Percentiles rank a stretch among this genome's conserved stretches.
Evolutionary conservation across 1,140 invertebrate genomes (phyloP).

Genomic region (Mactra quadrangularis): DNA sequence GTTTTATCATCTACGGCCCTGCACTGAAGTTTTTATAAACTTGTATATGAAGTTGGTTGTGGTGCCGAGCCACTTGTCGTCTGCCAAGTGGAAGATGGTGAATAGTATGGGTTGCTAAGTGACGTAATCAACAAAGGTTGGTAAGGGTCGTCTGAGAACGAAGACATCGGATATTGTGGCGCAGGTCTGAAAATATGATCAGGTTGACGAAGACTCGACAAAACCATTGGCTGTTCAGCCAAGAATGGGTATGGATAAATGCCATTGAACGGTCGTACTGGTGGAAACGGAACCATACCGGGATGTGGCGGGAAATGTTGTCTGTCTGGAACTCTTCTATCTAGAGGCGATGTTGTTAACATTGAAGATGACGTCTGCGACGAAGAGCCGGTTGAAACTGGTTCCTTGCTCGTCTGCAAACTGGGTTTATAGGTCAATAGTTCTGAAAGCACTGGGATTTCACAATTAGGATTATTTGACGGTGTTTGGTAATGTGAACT

Average conservation of each 20-base stretch:
- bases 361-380: not conserved
- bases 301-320: not conserved
- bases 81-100: conserved; percentile 30
- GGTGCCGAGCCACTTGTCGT: not conserved
- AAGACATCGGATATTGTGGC: conserved; percentile 52
- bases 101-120: conserved; percentile 75
- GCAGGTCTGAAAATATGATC: conserved; percentile 68
- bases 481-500: not conserved
- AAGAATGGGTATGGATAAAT: conserved; percentile 77
- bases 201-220: conserved; percentile 72
- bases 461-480: not conserved
- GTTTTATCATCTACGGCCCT: no score
- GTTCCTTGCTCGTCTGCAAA: not conserved
- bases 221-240: conserved; percentile 74
- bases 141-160: conserved; percentile 69
- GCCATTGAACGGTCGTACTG: conserved; percentile 61
- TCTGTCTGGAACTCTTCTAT: conserved; percentile 1
- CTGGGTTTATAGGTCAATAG: conserved; percentile 52
- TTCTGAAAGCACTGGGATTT: conserved; percentile 69
- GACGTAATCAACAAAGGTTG: conserved; percentile 74
- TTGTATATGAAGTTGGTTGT: not conserved
- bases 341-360: not conserved
- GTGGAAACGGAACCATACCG: conserved; percentile 35
- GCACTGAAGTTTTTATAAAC: no score
- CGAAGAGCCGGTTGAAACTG: no score